Conservation (phyloP, 2,797 vertebrate species). For the Phalloptychus januarius region DNA sequence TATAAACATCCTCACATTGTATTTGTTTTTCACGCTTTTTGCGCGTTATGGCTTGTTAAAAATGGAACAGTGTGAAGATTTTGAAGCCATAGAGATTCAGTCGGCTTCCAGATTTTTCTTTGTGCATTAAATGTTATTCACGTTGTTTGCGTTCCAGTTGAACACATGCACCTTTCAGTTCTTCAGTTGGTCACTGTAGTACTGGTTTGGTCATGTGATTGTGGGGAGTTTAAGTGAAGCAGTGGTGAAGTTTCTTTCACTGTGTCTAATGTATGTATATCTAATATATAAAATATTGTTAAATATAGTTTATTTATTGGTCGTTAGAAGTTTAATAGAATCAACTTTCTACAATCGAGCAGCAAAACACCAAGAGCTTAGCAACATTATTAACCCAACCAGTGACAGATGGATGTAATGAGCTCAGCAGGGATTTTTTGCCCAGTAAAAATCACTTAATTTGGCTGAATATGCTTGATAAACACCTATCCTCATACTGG, state of each 20-base stretch:
- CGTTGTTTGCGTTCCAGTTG: conserved; percentile 10
- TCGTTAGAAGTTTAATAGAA: conserved; percentile 6
- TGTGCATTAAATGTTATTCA: not conserved
- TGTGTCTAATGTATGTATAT: too few species aligned
- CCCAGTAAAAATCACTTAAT: conserved; percentile 8
- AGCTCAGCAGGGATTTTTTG: conserved; percentile 3
- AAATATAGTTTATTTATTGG: too few species aligned
- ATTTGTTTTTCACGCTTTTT: not conserved
- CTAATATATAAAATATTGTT: too few species aligned
- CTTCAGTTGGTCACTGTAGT: not conserved
- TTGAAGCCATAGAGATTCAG: not conserved
- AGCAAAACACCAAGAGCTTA: conserved; percentile 10
- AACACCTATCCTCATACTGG: conserved; percentile 1
- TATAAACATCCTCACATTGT: not conserved
- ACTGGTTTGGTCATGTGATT: too few species aligned
- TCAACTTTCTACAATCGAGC: not conserved
- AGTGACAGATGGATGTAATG: not conserved
- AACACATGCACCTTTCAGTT: conserved; percentile 31
- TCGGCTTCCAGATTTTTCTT: not conserved
- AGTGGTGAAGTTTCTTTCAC: too few species aligned
- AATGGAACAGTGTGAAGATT: not conserved
- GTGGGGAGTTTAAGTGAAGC: too few species aligned
- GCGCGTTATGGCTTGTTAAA: not conserved
- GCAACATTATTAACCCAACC: not conserved
- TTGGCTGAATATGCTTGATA: not conserved